A percentile compares a stretch with the other conserved stretches of the same genome.
phyloP scores from a whole-genome alignment of 2,888 invertebrate species.

The Drosophila flavopinicola region DNA sequence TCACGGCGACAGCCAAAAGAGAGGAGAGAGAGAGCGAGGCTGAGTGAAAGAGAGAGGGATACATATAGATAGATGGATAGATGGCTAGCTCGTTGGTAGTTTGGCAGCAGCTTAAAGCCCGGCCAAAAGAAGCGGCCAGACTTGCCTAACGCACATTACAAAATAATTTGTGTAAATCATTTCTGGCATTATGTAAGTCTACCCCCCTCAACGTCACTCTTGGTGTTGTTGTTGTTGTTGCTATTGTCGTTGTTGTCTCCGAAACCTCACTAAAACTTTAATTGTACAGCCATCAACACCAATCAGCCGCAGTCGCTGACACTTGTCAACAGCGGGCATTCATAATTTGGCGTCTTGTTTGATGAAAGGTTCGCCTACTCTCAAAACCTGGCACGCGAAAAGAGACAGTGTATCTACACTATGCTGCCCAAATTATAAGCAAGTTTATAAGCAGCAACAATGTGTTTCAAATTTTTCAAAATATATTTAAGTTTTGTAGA shows the following conservation, averaged over 20 bases:
- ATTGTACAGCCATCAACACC: conserved; percentile 58
- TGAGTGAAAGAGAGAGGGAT: neutral
- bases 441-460: no score
- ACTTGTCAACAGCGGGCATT: conserved; percentile 53
- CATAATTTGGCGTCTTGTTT: conserved; percentile 62
- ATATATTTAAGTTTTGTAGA: no score
- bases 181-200: conserved; percentile 61
- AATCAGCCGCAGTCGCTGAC: conserved; percentile 46
- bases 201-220: neutral
- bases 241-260: neutral
- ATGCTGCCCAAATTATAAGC: neutral
- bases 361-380: conserved; percentile 62
- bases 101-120: conserved; percentile 56
- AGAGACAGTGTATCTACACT: conserved; percentile 30
- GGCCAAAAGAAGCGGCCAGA: conserved; percentile 30
- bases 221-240: neutral
- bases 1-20: conserved; percentile 66
- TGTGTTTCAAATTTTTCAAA: neutral
- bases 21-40: neutral
- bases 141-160: conserved; percentile 67
- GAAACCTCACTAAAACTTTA: conserved; percentile 25
- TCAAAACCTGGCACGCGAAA: conserved; percentile 5
- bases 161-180: conserved; percentile 79
- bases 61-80: conserved; percentile 14
- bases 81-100: conserved; percentile 25